Evolutionary conservation across 1,140 invertebrate species (phyloP).

Genomic region (Teleogryllus occipitalis): DNA sequence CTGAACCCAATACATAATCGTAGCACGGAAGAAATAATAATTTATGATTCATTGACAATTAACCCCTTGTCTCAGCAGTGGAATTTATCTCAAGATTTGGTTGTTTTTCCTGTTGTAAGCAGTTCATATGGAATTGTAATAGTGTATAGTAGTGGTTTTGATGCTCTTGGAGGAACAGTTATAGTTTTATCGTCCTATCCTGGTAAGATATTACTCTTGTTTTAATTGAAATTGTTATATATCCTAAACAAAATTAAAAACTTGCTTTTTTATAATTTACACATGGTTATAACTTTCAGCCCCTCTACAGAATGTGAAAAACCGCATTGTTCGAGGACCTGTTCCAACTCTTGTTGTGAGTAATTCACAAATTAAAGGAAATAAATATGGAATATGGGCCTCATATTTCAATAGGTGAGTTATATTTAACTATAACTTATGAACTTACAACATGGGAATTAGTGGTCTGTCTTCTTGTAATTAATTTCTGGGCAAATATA

Average conservation of each 20-base stretch:
- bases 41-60: constrained; percentile 63
- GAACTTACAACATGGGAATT: too few relatives aligned
- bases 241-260: background rate
- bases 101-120: constrained; percentile 78
- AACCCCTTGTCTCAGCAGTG: constrained; percentile 55
- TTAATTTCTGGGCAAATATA: too few relatives aligned
- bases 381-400: constrained; percentile 70
- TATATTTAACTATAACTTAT: too few relatives aligned
- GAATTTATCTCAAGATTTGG: constrained; percentile 70
- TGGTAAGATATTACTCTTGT: constrained; percentile 2
- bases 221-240: background rate
- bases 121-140: constrained; percentile 74
- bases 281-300: constrained; percentile 23
- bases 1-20: constrained; percentile 81
- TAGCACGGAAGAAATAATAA: constrained; percentile 69
- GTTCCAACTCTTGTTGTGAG: constrained; percentile 61
- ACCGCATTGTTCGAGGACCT: constrained; percentile 62
- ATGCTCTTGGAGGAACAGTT: constrained; percentile 71
- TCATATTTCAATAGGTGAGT: constrained; percentile 73
- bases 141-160: constrained; percentile 69
- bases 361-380: constrained; percentile 68
- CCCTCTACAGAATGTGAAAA: constrained; percentile 52
- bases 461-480: too few relatives aligned
- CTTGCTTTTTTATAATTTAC: background rate
- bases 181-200: constrained; percentile 69